These are phyloP conservation scores for Hestina assimilis DNA, from an alignment of 1,140 invertebrate genomes.

Conservation along the genomic window DNA sequence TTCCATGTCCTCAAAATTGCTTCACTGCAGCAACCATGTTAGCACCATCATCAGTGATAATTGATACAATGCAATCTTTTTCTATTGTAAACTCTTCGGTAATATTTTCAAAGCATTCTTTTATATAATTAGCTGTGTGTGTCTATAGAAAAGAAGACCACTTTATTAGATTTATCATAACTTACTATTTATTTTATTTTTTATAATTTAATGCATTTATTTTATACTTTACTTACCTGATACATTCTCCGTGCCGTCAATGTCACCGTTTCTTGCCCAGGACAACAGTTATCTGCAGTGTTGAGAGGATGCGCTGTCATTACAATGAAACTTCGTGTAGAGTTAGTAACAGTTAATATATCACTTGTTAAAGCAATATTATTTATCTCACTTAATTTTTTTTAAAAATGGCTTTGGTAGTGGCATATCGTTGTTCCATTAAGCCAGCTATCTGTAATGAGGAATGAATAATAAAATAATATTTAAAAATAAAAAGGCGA, in stretches of 20 bases:
- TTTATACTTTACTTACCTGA: constrained; percentile 7
- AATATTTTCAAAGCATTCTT: constrained; percentile 9
- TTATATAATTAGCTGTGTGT: constrained; percentile 3
- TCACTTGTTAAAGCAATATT: constrained; percentile 16
- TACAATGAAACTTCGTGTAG: constrained; percentile 18
- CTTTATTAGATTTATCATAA: constrained; percentile 4
- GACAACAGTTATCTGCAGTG: not conserved
- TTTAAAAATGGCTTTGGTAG: constrained; percentile 21
- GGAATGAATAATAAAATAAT: not conserved
- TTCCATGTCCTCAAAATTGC: constrained; percentile 13
- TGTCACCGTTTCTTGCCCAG: not conserved
- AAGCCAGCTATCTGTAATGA: constrained; percentile 14
- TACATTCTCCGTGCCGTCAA: constrained; percentile 6
- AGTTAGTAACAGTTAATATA: constrained; percentile 17
- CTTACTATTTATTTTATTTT: not conserved
- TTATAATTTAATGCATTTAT: constrained; percentile 5
- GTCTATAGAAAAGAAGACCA: not conserved
- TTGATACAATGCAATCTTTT: constrained; percentile 10
- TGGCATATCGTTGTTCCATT: constrained; percentile 11
- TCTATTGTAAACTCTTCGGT: constrained; percentile 19
- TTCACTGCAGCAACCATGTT: constrained; percentile 25
- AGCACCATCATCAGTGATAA: constrained; percentile 21
- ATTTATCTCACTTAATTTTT: constrained; percentile 16
- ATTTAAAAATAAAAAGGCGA: not conserved
- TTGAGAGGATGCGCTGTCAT: constrained; percentile 14